Evolutionary conservation across 1,140 invertebrate species (phyloP), one percentile per base, ranked within the genome.

Genomic region (Dendroctonus ponderosae): DNA sequence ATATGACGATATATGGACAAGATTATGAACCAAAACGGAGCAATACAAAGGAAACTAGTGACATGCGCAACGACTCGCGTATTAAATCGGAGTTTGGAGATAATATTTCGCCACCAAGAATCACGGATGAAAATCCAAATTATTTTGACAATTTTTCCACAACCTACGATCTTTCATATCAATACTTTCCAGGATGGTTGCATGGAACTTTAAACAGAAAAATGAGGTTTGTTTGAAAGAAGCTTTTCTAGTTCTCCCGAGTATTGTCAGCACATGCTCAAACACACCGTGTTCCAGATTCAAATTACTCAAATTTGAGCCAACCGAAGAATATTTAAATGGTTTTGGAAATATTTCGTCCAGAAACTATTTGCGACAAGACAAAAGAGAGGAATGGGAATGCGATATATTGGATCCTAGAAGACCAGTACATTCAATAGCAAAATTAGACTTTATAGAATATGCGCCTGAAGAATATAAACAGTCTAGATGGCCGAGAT

Each of bases 151-250:
- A 65, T 50, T 65, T 57, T 65, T 41, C 54, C 3, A 65, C 62
- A 7, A 65, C 26, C 7, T 65, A 65, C 50, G 62, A 65, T 51
- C 42, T 65, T 12, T 56, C 53, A 14, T 65, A 57, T 51, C 53
- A 65, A 50, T 65, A 65, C 50, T 65, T 65, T 58, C 62, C 62
- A 3, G 6, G 42, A 58, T 65, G 62, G 62, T 57, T 65, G n/a
- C 42, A 6, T 15, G 62, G 62, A 6, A 49, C 52, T 48, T 12
- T 65, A 14, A 38, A 53, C n/a, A 56, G 62, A 39, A 58, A 57
- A 49, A 49, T 65, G 53, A 65, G 62, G 56, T 58, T 11, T 9
- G 6, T 54, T 8, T 8, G 15, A 9, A 9, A 7, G 14, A 51
- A 14, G 49, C 49, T 9, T 15, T 51, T 7, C 6, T 11, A 56